phyloP scores from a whole-genome alignment of 2,888 invertebrate species.

The Copidosoma aretas region DNA sequence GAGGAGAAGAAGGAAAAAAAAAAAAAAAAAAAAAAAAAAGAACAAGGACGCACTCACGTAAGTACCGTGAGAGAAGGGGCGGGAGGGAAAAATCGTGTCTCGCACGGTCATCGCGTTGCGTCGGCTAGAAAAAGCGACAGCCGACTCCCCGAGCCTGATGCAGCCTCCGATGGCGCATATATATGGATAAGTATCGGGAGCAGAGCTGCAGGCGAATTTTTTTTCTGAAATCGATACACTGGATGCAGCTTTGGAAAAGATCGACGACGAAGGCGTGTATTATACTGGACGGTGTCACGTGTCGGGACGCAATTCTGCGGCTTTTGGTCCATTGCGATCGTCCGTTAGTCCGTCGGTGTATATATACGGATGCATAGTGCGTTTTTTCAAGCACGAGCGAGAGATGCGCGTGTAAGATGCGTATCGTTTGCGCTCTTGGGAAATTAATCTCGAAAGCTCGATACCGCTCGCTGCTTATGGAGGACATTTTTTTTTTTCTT shows the following conservation, averaged over 20 bases:
- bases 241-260: not conserved
- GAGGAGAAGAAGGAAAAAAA: not conserved
- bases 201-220: not conserved
- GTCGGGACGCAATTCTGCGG: not conserved
- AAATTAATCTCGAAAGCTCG: no score
- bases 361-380: no score
- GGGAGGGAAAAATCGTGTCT: conserved; percentile 4
- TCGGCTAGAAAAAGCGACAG: not conserved
- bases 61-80: not conserved
- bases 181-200: no score
- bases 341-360: no score
- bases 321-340: no score
- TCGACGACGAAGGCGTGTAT: not conserved
- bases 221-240: not conserved
- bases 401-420: no score
- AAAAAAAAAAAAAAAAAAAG: not conserved
- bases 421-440: no score
- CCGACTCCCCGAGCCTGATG: not conserved
- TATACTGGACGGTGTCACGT: conserved; percentile 1
- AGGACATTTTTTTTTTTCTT: no score
- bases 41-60: not conserved
- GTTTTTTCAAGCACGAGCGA: no score
- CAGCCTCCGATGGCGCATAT: not conserved
- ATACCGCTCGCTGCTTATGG: no score
- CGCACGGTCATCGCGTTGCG: conserved; percentile 35